Conservation (phyloP, 2,888 invertebrate genomes). For the Platycheirus albimanus region DNA sequence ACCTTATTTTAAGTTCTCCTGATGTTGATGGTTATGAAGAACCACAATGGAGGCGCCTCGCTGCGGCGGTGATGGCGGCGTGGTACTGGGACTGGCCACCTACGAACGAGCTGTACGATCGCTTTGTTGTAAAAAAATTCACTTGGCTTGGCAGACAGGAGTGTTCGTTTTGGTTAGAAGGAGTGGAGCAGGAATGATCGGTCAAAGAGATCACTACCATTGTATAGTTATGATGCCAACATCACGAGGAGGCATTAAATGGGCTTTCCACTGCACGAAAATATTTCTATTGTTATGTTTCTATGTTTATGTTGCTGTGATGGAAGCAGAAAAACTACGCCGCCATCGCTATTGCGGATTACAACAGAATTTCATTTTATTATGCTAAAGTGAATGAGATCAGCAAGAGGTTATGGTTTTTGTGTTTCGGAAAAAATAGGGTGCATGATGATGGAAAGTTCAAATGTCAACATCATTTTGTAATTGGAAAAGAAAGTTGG, state of each 20-base stretch:
- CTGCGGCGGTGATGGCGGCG: too few relatives aligned
- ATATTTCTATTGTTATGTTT: slow-evolving; percentile 65
- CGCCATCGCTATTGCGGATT: slow-evolving; percentile 23
- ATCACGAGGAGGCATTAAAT: slow-evolving; percentile 72
- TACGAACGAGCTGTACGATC: slow-evolving; percentile 19
- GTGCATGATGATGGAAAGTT: slow-evolving; percentile 47
- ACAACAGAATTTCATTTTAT: slow-evolving; percentile 65
- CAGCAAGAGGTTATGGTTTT: slow-evolving; percentile 57
- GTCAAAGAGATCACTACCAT: slow-evolving; percentile 72
- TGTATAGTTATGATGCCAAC: slow-evolving; percentile 68
- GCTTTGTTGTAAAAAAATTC: slow-evolving; percentile 28
- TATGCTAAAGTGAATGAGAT: slow-evolving; percentile 61
- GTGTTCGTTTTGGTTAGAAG: slow-evolving; percentile 57
- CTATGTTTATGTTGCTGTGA: neutral
- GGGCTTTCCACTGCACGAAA: slow-evolving; percentile 72
- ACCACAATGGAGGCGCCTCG: too few relatives aligned
- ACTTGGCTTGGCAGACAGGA: slow-evolving; percentile 55
- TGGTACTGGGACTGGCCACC: slow-evolving; percentile 36
- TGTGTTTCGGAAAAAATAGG: neutral
- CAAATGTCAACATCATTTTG: slow-evolving; percentile 12
- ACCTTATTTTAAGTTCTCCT: slow-evolving; percentile 37
- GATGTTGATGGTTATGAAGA: slow-evolving; percentile 30
- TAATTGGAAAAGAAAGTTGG: slow-evolving; percentile 27
- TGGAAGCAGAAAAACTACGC: neutral
- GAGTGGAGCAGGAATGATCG: slow-evolving; percentile 66